Evolutionary conservation across 2,888 invertebrate genomes (phyloP).

Genomic region (Acanthosoma haemorrhoidale): DNA sequence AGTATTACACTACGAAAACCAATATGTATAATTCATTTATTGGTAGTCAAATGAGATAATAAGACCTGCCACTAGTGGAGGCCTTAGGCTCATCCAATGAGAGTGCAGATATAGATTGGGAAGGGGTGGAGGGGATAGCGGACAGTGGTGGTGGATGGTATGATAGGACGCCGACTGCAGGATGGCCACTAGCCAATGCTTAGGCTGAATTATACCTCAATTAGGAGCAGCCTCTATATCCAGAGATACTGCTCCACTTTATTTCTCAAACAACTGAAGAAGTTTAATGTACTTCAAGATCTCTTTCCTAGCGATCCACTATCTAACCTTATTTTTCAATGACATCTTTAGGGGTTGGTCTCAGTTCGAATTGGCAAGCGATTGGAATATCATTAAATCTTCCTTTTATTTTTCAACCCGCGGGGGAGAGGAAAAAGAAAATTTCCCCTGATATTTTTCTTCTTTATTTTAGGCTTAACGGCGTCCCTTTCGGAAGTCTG

Average conservation of each 20-base stretch:
- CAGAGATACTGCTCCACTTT: not conserved
- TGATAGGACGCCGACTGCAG: no score
- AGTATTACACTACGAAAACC: no score
- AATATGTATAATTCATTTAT: no score
- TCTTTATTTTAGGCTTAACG: not conserved
- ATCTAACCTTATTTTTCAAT: not conserved
- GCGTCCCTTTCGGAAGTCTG: not conserved
- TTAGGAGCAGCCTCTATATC: no score
- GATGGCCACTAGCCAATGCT: constrained; percentile 1
- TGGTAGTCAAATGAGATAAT: no score
- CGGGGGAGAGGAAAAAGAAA: not conserved
- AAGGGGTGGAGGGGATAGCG: not conserved
- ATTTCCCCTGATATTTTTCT: not conserved
- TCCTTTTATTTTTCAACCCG: not conserved
- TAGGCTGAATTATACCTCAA: not conserved
- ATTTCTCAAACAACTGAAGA: not conserved
- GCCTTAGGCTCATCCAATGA: no score
- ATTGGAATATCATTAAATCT: not conserved
- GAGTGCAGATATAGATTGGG: not conserved
- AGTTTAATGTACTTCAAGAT: not conserved
- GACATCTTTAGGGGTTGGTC: not conserved
- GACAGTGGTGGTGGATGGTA: no score
- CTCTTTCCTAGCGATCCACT: not conserved
- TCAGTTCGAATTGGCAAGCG: not conserved
- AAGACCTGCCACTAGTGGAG: no score